Percentiles rank a stretch among this genome's conserved stretches.
Conservation (phyloP, 2,113 vertebrate genomes). For the Marmota flaviventris region DNA sequence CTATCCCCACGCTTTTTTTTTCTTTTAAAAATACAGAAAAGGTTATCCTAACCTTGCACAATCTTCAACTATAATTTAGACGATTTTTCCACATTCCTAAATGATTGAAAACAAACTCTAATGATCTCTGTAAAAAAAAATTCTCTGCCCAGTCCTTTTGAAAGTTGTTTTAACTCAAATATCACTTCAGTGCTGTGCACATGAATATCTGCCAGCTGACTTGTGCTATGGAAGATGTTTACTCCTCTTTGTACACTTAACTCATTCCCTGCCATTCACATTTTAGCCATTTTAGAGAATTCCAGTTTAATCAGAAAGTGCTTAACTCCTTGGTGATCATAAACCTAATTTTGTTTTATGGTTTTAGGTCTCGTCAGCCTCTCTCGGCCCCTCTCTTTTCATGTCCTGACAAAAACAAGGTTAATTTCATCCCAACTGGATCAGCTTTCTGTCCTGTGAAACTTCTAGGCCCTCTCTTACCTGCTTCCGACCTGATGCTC, state of each 20-base stretch:
- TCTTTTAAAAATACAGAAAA: neutral
- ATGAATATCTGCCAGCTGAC: constrained; percentile 85
- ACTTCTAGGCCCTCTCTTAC: constrained; percentile 92
- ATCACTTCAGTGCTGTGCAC: constrained; percentile 84
- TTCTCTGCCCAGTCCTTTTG: constrained; percentile 8
- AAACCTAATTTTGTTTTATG: constrained; percentile 75
- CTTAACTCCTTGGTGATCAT: neutral
- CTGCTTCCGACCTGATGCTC: constrained; percentile 89
- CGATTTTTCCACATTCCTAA: neutral
- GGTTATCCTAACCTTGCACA: constrained; percentile 23
- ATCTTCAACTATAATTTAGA: neutral
- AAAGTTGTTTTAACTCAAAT: constrained; percentile 73
- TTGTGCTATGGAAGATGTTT: constrained; percentile 91
- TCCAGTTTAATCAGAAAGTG: neutral
- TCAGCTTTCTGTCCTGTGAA: constrained; percentile 99
- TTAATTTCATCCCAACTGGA: constrained; percentile 99
- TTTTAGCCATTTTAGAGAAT: constrained; percentile 68
- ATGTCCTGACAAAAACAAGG: constrained; percentile 99
- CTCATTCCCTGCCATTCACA: constrained; percentile 87
- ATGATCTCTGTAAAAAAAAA: neutral
- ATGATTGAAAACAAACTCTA: constrained; percentile 20
- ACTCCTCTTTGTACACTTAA: constrained; percentile 84
- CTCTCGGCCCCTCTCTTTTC: constrained; percentile 95
- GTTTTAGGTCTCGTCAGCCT: constrained; percentile 94
- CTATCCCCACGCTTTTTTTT: neutral